Conservation (phyloP, 2,797 vertebrate species). For the Pipistrellus pygmaeus region DNA sequence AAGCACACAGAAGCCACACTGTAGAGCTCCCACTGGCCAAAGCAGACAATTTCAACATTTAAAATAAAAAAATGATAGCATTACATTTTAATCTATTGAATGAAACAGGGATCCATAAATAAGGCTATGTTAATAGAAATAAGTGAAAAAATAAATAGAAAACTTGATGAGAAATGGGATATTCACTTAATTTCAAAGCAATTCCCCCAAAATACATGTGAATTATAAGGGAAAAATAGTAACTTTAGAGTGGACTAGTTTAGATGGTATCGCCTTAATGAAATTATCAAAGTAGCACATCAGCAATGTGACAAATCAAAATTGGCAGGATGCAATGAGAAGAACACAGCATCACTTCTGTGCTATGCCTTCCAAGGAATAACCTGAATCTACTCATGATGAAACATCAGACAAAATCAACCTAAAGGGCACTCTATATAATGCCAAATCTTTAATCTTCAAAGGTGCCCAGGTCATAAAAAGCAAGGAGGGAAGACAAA, state of each 20-base stretch:
- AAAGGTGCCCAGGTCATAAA: neutral
- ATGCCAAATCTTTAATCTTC: neutral
- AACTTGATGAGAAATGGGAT: neutral
- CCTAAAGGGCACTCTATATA: neutral
- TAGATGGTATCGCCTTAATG: neutral
- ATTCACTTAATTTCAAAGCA: constrained; percentile 6
- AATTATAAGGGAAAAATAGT: neutral
- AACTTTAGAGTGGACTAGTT: neutral
- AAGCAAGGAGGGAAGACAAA: constrained; percentile 7
- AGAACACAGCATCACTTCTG: neutral
- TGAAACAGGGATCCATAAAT: neutral
- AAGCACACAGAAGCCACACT: neutral
- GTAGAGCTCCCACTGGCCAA: neutral
- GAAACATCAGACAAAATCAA: constrained; percentile 16
- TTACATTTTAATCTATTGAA: neutral
- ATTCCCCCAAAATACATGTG: neutral
- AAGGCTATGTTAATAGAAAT: neutral
- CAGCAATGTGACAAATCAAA: neutral
- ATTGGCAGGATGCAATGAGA: neutral
- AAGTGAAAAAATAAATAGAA: neutral
- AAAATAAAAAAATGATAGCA: neutral
- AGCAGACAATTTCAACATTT: neutral
- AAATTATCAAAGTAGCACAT: neutral
- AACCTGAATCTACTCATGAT: neutral
- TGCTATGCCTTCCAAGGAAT: neutral